A percentile compares a stretch with the other conserved stretches of the same genome.
These are phyloP conservation scores for Aphyosemion australe DNA, from an alignment of 2,113 vertebrate species.

Conservation along the genomic window DNA sequence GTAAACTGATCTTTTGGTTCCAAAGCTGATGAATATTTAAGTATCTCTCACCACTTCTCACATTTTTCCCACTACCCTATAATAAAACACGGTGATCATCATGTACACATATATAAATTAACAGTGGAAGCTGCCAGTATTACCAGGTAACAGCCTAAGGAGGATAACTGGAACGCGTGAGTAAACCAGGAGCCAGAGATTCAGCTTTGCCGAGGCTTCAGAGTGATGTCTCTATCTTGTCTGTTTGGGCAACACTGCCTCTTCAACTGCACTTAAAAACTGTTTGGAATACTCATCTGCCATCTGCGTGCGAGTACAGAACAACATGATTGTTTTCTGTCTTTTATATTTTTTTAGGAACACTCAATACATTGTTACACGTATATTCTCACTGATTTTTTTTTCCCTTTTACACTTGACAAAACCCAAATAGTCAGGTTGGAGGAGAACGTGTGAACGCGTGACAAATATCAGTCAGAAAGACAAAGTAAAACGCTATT, in stretches of 20 bases:
- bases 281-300: slow-evolving; percentile 64
- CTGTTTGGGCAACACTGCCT: slow-evolving; percentile 57
- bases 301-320: slow-evolving; percentile 63
- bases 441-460: slow-evolving; percentile 43
- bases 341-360: slow-evolving; percentile 16
- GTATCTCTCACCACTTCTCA: too few relatives aligned
- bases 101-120: slow-evolving; percentile 25
- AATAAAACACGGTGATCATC: neutral
- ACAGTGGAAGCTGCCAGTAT: slow-evolving; percentile 19
- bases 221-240: slow-evolving; percentile 54
- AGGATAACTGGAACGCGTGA: slow-evolving; percentile 35
- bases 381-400: slow-evolving; percentile 34
- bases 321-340: slow-evolving; percentile 39
- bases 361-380: slow-evolving; percentile 34
- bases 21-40: too few relatives aligned
- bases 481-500: slow-evolving; percentile 32
- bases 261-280: slow-evolving; percentile 45
- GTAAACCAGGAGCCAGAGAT: slow-evolving; percentile 49
- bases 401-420: slow-evolving; percentile 20
- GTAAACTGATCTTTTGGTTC: too few relatives aligned
- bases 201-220: slow-evolving; percentile 55
- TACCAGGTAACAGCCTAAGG: slow-evolving; percentile 48
- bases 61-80: too few relatives aligned
- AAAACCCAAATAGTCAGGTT: slow-evolving; percentile 54
- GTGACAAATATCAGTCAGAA: slow-evolving; percentile 39